phyloP scores from a whole-genome alignment of 1,140 invertebrate species.

The Mizuhopecten yessoensis region DNA sequence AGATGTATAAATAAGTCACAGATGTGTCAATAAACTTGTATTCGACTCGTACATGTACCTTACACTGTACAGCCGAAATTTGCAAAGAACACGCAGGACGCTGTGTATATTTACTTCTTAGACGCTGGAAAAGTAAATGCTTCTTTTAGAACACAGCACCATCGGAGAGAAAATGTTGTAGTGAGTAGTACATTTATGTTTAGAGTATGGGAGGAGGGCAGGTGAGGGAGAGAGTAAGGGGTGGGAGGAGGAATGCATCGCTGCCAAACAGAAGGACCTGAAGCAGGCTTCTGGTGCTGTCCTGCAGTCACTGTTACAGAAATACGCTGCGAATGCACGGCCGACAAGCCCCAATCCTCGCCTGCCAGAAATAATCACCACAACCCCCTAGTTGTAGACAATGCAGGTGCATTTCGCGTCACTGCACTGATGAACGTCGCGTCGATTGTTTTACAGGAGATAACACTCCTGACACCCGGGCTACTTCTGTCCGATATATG shows the following conservation, averaged over 20 bases:
- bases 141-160: no score
- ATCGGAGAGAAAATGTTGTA: not conserved
- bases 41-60: not conserved
- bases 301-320: not conserved
- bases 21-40: not conserved
- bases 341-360: not conserved
- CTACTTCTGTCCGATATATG: not conserved
- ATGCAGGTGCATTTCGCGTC: constrained; percentile 12
- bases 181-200: not conserved
- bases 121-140: not conserved
- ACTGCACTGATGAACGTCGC: constrained; percentile 15
- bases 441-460: not conserved
- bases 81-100: not conserved
- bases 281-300: not conserved
- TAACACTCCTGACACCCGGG: not conserved
- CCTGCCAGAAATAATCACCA: not conserved
- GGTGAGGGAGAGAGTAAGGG: not conserved
- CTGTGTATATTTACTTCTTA: not conserved
- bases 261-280: not conserved
- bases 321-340: not conserved
- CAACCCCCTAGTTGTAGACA: not conserved
- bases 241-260: not conserved
- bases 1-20: not conserved
- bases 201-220: not conserved
- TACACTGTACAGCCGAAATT: not conserved